These are phyloP conservation scores for Caenorhabditis tropicalis DNA, from an alignment of 1,140 invertebrate genomes.

Conservation along the genomic window DNA sequence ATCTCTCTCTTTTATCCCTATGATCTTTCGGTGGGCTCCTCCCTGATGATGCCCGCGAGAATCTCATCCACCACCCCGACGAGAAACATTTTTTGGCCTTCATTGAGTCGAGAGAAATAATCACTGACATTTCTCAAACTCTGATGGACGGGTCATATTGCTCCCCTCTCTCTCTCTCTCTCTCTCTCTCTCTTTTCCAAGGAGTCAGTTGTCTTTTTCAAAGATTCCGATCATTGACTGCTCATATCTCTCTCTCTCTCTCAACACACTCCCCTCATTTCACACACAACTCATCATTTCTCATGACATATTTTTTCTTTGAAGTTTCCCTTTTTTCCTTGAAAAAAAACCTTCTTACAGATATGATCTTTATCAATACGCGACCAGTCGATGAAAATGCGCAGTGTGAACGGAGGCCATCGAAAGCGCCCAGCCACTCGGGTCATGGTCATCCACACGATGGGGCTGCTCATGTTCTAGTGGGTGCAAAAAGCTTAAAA, in stretches of 20 bases:
- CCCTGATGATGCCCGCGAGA: background rate
- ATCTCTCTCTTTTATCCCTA: background rate
- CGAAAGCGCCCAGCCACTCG: conserved; percentile 9
- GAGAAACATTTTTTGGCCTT: conserved; percentile 20
- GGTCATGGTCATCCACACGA: conserved; percentile 17
- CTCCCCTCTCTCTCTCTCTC: background rate
- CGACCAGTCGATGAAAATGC: conserved; percentile 24
- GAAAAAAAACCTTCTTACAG: background rate
- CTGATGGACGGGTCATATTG: conserved; percentile 38
- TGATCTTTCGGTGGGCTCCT: too few species aligned
- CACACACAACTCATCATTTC: conserved; percentile 43
- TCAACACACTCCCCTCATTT: background rate
- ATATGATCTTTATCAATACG: conserved; percentile 24
- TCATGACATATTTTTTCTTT: conserved; percentile 34
- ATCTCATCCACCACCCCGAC: background rate
- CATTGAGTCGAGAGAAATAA: background rate
- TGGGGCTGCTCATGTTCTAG: conserved; percentile 6
- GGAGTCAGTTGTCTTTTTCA: conserved; percentile 14
- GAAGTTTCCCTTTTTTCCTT: background rate
- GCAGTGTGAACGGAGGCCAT: conserved; percentile 20
- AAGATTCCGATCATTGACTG: conserved; percentile 10
- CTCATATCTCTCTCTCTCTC: background rate
- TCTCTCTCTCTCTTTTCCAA: background rate
- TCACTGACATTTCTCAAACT: conserved; percentile 39
- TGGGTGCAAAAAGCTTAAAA: background rate